These are phyloP conservation scores for Chrysolina haemoptera DNA, from an alignment of 2,888 invertebrate species.

Conservation along the genomic window DNA sequence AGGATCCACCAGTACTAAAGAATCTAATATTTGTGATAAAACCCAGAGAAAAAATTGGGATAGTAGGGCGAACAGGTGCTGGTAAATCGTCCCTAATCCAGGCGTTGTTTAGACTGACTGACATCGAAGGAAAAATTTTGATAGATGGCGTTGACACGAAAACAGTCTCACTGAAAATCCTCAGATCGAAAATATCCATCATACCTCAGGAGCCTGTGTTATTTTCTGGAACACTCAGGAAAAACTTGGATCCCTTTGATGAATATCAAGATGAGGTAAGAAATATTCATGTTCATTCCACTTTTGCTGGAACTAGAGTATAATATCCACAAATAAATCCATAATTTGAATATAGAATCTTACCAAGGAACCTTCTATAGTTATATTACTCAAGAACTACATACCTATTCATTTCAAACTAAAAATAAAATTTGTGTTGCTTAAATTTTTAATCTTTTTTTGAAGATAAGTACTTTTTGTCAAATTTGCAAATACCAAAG, in stretches of 20 bases:
- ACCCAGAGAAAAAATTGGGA: conserved; percentile 81
- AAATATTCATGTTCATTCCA: neutral
- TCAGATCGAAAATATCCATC: conserved; percentile 86
- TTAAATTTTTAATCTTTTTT: too few relatives aligned
- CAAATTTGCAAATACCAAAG: too few relatives aligned
- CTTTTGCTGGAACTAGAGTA: too few relatives aligned
- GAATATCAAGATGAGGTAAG: conserved; percentile 79
- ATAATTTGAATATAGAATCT: too few relatives aligned
- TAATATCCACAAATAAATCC: too few relatives aligned
- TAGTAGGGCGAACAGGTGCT: conserved; percentile 87
- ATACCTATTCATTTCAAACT: too few relatives aligned
- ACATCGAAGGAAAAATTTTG: conserved; percentile 81
- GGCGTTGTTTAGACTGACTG: conserved; percentile 85
- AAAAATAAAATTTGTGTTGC: too few relatives aligned
- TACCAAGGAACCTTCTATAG: too few relatives aligned
- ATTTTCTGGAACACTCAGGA: conserved; percentile 89
- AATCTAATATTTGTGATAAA: conserved; percentile 78
- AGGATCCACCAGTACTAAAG: conserved; percentile 82
- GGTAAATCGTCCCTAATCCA: conserved; percentile 85
- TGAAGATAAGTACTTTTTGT: too few relatives aligned
- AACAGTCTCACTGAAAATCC: conserved; percentile 79
- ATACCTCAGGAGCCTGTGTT: conserved; percentile 90
- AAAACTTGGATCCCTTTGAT: conserved; percentile 92
- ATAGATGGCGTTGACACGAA: conserved; percentile 85
- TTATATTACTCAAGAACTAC: too few relatives aligned